phyloP scores from a whole-genome alignment of 2,113 vertebrate species.

The Antennarius striatus region DNA sequence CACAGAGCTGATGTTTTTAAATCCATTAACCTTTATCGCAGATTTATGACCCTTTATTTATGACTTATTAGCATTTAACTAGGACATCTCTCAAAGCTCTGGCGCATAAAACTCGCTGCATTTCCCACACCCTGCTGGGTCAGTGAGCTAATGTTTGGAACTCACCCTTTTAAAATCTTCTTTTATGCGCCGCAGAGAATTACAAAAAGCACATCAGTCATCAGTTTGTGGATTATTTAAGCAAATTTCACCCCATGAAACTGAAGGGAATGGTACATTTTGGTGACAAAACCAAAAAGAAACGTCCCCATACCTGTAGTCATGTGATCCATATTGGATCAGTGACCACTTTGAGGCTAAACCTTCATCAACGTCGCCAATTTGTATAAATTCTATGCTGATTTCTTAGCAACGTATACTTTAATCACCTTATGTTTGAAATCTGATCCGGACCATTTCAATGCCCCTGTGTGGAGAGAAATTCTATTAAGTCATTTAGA shows the following conservation, averaged over 20 bases:
- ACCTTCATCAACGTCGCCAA: background rate
- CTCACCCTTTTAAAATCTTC: background rate
- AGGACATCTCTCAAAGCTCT: background rate
- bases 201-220: background rate
- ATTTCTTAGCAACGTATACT: slow-evolving; percentile 55
- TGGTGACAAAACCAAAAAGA: too few relatives aligned
- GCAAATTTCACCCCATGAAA: too few relatives aligned
- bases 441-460: slow-evolving; percentile 63
- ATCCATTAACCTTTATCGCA: slow-evolving; percentile 36
- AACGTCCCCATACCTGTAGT: too few relatives aligned
- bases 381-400: slow-evolving; percentile 37
- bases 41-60: slow-evolving; percentile 27
- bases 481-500: slow-evolving; percentile 74
- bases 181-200: background rate
- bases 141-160: background rate
- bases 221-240: too few relatives aligned
- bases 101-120: background rate
- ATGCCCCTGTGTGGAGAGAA: slow-evolving; percentile 61
- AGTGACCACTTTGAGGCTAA: too few relatives aligned
- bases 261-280: too few relatives aligned
- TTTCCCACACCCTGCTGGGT: background rate
- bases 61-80: slow-evolving; percentile 5
- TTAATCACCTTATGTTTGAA: slow-evolving; percentile 72
- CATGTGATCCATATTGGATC: too few relatives aligned
- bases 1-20: background rate